Evolutionary conservation across 2,888 invertebrate genomes (phyloP).

Genomic region (Cephus sareptanus): DNA sequence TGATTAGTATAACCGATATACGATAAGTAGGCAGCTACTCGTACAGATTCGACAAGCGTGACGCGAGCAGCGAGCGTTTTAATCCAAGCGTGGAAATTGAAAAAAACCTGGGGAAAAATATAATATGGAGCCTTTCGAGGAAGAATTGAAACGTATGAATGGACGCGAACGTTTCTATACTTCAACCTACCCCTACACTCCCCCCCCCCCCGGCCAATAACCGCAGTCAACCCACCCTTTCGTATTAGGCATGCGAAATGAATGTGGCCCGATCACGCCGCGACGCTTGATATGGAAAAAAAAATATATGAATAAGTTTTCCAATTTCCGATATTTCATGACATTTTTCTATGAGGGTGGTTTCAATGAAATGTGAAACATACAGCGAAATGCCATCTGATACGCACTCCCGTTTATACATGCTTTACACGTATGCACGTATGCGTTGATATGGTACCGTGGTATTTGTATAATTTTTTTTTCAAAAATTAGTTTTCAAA

Average conservation of each 20-base stretch:
- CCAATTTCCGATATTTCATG: slow-evolving; percentile 64
- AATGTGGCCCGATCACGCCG: slow-evolving; percentile 40
- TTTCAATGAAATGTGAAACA: slow-evolving; percentile 61
- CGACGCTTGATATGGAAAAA: slow-evolving; percentile 53
- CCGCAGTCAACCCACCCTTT: slow-evolving; percentile 30
- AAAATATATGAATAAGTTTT: slow-evolving; percentile 62
- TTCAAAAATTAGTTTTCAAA: too few species aligned
- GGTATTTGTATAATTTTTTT: too few species aligned
- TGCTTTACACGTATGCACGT: not conserved
- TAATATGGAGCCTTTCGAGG: slow-evolving; percentile 33
- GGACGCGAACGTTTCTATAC: slow-evolving; percentile 25
- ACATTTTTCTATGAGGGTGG: slow-evolving; percentile 63
- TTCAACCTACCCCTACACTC: slow-evolving; percentile 17
- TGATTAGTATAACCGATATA: not conserved
- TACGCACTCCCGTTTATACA: slow-evolving; percentile 50
- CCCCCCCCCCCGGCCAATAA: slow-evolving; percentile 17
- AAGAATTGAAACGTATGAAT: slow-evolving; percentile 50
- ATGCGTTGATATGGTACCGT: too few species aligned
- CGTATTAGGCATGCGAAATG: slow-evolving; percentile 58
- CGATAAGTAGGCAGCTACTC: not conserved
- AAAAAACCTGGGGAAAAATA: slow-evolving; percentile 35
- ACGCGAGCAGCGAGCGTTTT: slow-evolving; percentile 5
- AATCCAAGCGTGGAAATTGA: slow-evolving; percentile 39
- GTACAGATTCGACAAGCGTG: not conserved
- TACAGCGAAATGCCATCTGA: slow-evolving; percentile 63